Conservation (phyloP, 2,797 vertebrate genomes). For the Sebastes trivittatus region DNA sequence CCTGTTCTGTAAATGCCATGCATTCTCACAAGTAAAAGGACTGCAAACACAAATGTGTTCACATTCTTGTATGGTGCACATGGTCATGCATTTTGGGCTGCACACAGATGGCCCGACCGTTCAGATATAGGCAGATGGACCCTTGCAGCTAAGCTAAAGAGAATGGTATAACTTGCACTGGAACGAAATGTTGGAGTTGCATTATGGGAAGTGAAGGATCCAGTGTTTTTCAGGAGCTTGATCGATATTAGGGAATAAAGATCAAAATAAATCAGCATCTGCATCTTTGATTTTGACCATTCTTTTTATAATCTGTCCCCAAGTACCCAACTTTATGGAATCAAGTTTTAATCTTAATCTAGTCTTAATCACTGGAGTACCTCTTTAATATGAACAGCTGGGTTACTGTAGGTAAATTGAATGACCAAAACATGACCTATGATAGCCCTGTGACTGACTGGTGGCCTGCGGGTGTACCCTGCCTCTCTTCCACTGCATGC, state of each 20-base stretch:
- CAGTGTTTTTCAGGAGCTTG: not conserved
- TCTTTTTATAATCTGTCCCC: not conserved
- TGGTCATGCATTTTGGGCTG: no score
- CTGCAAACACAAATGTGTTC: not conserved
- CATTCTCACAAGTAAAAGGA: not conserved
- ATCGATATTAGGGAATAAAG: no score
- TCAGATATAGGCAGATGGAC: not conserved
- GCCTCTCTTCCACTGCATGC: not conserved
- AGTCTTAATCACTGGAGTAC: not conserved
- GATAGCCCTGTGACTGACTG: not conserved
- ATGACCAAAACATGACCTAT: not conserved
- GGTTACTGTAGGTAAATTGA: not conserved
- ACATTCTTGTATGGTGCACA: not conserved
- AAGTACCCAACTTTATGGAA: not conserved
- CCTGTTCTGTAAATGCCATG: not conserved
- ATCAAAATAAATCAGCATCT: no score
- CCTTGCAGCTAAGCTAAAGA: not conserved
- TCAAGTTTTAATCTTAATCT: not conserved
- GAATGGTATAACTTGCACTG: not conserved
- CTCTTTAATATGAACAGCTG: not conserved
- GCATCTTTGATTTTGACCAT: no score
- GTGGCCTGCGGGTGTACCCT: not conserved
- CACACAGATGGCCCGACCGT: no score
- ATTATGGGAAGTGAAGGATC: not conserved
- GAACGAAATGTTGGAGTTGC: not conserved